Percentiles rank a stretch among this genome's conserved stretches.
These are phyloP conservation scores for Bradypodion pumilum DNA, from an alignment of 2,797 vertebrate genomes.

Conservation along the genomic window DNA sequence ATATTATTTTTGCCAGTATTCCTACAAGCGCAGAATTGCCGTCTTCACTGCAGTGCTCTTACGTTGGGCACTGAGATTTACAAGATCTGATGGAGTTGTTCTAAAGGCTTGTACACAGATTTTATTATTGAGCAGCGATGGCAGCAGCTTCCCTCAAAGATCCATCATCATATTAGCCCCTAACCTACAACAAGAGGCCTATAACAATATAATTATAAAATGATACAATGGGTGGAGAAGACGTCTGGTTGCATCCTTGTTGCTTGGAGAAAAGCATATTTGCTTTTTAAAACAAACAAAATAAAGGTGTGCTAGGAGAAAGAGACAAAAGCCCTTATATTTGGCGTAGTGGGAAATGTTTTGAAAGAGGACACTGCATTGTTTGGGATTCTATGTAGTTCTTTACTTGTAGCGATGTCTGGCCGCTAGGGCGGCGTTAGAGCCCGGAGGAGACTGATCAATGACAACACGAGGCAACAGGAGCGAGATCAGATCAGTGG, in stretches of 20 bases:
- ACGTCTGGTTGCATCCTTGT: background rate
- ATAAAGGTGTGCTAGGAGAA: background rate
- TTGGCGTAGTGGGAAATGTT: background rate
- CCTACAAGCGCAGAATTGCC: background rate
- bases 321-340: background rate
- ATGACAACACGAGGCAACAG: too few species aligned
- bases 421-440: too few species aligned
- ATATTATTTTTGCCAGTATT: constrained; percentile 13
- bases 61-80: fast-evolving
- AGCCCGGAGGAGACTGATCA: too few species aligned
- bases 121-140: background rate
- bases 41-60: background rate
- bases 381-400: background rate
- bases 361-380: background rate
- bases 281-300: background rate
- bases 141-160: background rate
- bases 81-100: background rate
- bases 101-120: background rate
- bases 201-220: background rate
- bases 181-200: background rate
- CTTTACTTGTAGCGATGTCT: too few species aligned
- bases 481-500: too few species aligned
- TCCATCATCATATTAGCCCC: background rate
- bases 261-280: background rate
- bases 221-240: background rate